Conservation (phyloP, 2,113 vertebrate species). For the Epinephelus fuscoguttatus region DNA sequence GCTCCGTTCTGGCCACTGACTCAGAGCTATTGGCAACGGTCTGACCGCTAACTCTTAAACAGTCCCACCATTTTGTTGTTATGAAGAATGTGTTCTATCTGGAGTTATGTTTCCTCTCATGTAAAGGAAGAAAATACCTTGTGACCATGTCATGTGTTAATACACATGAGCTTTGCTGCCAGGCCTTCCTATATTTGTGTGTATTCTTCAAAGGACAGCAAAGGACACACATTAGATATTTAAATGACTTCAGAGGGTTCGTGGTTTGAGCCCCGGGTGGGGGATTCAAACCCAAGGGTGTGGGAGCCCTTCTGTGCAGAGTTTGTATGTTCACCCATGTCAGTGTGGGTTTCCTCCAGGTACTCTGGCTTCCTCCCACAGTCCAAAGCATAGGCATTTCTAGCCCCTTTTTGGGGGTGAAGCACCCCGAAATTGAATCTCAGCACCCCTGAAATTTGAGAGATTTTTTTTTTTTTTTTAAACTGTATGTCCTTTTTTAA, state of each 20-base stretch:
- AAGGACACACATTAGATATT: not conserved
- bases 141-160: conserved; percentile 1
- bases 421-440: too few relatives aligned
- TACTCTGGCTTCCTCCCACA: too few relatives aligned
- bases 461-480: too few relatives aligned
- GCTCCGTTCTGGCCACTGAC: conserved; percentile 9
- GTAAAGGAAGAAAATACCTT: not conserved
- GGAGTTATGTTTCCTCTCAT: conserved; percentile 7
- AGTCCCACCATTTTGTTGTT: conserved; percentile 29
- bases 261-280: too few relatives aligned
- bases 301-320: too few relatives aligned
- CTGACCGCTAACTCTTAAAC: not conserved
- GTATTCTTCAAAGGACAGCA: not conserved
- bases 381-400: too few relatives aligned
- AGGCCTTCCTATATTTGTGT: not conserved
- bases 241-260: not conserved
- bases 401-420: too few relatives aligned
- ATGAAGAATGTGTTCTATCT: conserved; percentile 14
- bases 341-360: too few relatives aligned
- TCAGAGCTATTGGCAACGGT: conserved; percentile 18
- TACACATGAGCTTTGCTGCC: not conserved
- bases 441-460: too few relatives aligned
- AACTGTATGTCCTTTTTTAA: too few relatives aligned
- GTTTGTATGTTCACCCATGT: too few relatives aligned
- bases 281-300: too few relatives aligned